Evolutionary conservation across 2,888 invertebrate species (phyloP), one percentile per base, ranked within the genome.

Genomic region (Odontocolon sp.): DNA sequence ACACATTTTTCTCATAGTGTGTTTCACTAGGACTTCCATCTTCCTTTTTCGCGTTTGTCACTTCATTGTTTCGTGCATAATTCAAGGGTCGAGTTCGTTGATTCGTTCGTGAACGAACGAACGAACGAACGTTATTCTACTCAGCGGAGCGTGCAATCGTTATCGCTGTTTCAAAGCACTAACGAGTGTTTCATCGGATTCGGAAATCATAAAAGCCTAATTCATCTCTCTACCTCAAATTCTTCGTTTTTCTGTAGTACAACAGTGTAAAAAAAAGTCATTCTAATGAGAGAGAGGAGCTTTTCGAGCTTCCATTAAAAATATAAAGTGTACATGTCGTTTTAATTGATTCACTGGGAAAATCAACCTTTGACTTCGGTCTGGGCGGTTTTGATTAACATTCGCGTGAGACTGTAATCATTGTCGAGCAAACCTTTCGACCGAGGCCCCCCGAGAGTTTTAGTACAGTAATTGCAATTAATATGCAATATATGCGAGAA

Each of bases 131-230:
- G 59, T 69, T 57, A 47, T 54, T 67, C 67, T 45, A 31, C 54
- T 9, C 56, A 45, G 56, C 56, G 45, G 33, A 45, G 56, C 67
- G 54, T 42, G 52, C 47, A 69, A 69, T 69, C 69, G 59, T 69
- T 61, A 61, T 68, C 50, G 38, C 69, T 52, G 50, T 61, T 69
- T 61, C 59, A 40, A 8, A 11, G 16, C 21, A 16, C 52, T 69
- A 69, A 69, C 69, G 69, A 69, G 61, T 40, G 52, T 61, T 69
- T 69, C 59, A 69, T 69, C 59, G 59, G 14, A 26, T 52, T 59
- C 69, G 40, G 28, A 52, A 61, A 67, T 47, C 47, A 36, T 28
- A 26, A 3, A 40, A 40, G 11, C 14, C 47, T 57, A 68, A 68
- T 68, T 57, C 3, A 66, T 9, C 40, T 42, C 42, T 8, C 21